phyloP scores from a whole-genome alignment of 2,113 vertebrate genomes.

The Beaufortia kweichowensis region DNA sequence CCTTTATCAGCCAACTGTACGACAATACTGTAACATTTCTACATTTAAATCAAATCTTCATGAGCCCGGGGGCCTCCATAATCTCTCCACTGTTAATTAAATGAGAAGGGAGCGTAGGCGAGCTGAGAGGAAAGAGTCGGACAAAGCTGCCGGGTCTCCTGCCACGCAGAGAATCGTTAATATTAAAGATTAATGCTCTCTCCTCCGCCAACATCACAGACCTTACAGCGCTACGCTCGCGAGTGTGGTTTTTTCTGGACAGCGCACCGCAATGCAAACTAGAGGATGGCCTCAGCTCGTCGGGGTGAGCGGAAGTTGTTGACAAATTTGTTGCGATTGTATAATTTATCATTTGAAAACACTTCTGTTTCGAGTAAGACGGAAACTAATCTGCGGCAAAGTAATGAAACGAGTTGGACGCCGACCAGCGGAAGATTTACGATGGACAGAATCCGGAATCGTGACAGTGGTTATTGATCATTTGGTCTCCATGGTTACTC shows the following conservation, averaged over 20 bases:
- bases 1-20: constrained; percentile 1
- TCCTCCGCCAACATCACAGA: constrained; percentile 10
- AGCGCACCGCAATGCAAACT: constrained; percentile 5
- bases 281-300: constrained; percentile 13
- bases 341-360: constrained; percentile 71
- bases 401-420: constrained; percentile 64
- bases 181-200: constrained; percentile 39
- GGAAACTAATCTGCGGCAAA: constrained; percentile 74
- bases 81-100: constrained; percentile 56
- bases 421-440: constrained; percentile 68
- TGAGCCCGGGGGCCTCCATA: constrained; percentile 33
- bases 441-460: constrained; percentile 53
- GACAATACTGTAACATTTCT: constrained; percentile 24
- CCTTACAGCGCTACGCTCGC: not conserved
- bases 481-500: constrained; percentile 63
- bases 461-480: constrained; percentile 67
- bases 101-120: constrained; percentile 33
- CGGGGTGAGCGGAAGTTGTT: constrained; percentile 58
- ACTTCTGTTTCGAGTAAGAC: constrained; percentile 76
- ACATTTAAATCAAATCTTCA: constrained; percentile 56
- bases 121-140: constrained; percentile 16
- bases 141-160: constrained; percentile 41
- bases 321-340: constrained; percentile 73
- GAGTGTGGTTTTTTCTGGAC: not conserved
- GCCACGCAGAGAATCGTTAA: constrained; percentile 31